phyloP scores from a whole-genome alignment of 2,113 vertebrate species.

The Urocolius indicus region DNA sequence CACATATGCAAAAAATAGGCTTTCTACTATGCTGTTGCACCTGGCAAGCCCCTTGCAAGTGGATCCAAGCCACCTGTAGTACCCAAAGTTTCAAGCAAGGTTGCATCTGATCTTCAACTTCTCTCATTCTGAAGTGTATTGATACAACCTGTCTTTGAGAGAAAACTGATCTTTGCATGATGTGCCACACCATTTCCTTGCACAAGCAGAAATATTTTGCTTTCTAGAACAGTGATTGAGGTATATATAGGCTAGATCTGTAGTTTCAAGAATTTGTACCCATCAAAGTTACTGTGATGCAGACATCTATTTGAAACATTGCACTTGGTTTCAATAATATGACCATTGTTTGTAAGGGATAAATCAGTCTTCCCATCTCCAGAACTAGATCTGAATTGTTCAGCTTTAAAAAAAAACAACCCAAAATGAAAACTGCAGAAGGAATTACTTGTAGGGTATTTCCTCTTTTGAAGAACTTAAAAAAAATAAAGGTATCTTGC shows the following conservation, averaged over 20 bases:
- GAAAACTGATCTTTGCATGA: neutral
- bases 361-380: neutral
- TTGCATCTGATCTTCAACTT: neutral
- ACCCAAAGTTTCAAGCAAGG: neutral
- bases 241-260: neutral
- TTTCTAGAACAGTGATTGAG: neutral
- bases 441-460: neutral
- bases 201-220: neutral
- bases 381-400: neutral
- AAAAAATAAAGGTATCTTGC: neutral
- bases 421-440: neutral
- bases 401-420: rapidly evolving
- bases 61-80: neutral
- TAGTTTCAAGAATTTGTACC: neutral
- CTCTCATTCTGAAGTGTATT: neutral
- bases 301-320: neutral
- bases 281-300: neutral
- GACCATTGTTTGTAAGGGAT: neutral
- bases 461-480: neutral
- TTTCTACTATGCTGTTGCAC: neutral
- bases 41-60: neutral
- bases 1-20: neutral
- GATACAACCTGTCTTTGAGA: neutral
- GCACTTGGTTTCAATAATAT: neutral
- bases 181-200: rapidly evolving